Conservation (phyloP, 2,797 vertebrate species). For the Sandelia bainsii region DNA sequence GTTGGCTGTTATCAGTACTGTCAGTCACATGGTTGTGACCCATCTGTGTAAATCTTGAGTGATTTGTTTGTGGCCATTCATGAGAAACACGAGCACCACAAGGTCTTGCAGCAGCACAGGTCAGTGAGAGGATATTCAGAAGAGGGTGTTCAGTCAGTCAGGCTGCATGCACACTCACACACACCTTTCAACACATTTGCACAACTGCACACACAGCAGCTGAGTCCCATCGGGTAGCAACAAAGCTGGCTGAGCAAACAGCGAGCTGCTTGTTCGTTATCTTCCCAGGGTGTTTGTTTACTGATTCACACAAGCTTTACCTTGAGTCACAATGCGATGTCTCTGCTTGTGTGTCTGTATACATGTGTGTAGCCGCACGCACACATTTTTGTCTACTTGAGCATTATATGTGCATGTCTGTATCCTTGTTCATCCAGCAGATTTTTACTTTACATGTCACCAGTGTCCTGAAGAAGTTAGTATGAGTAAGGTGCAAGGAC, state of each 20-base stretch:
- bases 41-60: constrained; percentile 58
- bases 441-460: constrained; percentile 15
- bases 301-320: constrained; percentile 66
- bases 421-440: constrained; percentile 13
- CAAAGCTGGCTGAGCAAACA: constrained; percentile 75
- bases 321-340: constrained; percentile 59
- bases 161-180: constrained; percentile 2
- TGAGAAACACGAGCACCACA: constrained; percentile 30
- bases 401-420: constrained; percentile 6
- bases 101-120: constrained; percentile 50
- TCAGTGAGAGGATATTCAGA: constrained; percentile 53
- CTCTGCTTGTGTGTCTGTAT: constrained; percentile 19
- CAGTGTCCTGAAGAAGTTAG: constrained; percentile 4
- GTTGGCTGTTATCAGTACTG: constrained; percentile 67
- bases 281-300: constrained; percentile 73
- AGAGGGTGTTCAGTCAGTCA: constrained; percentile 40
- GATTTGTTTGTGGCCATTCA: constrained; percentile 64
- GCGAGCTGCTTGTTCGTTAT: constrained; percentile 70
- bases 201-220: constrained; percentile 62
- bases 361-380: neutral
- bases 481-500: constrained; percentile 16
- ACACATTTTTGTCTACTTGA: constrained; percentile 24
- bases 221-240: constrained; percentile 65
- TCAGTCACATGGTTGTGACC: constrained; percentile 74
- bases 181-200: constrained; percentile 61